Conservation (phyloP, 2,888 invertebrate genomes). For the Galerucella nymphaeae region DNA sequence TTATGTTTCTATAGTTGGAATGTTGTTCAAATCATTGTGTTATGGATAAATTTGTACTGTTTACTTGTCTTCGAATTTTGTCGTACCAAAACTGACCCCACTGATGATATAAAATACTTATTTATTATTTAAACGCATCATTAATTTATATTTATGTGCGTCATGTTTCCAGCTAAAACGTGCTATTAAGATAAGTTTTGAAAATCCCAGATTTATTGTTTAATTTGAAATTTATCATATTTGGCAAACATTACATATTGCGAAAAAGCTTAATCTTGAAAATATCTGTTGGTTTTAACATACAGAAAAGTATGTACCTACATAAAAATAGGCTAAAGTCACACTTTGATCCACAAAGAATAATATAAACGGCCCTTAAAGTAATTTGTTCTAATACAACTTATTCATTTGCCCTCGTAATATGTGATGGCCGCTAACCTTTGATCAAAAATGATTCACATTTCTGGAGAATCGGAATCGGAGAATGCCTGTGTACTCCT, state of each 20-base stretch:
- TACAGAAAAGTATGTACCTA: no score
- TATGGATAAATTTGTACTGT: no score
- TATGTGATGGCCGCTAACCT: constrained; percentile 4
- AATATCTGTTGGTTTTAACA: no score
- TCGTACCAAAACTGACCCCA: neutral
- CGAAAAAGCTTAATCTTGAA: no score
- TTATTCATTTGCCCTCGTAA: neutral
- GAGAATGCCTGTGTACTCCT: neutral
- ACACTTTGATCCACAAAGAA: no score
- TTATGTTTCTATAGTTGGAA: no score
- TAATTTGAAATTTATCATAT: no score
- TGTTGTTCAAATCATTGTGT: no score
- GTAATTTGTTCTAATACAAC: neutral
- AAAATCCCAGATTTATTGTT: neutral
- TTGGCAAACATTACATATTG: no score
- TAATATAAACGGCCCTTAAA: no score
- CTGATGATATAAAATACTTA: neutral
- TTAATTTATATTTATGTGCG: neutral
- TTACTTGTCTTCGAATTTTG: no score
- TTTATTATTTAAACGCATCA: neutral
- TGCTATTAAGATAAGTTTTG: neutral
- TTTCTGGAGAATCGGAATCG: neutral
- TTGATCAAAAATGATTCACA: neutral
- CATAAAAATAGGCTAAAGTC: no score
- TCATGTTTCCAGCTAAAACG: neutral